Conservation (phyloP, 1,140 invertebrate genomes). For the Aporrectodea caliginosa region DNA sequence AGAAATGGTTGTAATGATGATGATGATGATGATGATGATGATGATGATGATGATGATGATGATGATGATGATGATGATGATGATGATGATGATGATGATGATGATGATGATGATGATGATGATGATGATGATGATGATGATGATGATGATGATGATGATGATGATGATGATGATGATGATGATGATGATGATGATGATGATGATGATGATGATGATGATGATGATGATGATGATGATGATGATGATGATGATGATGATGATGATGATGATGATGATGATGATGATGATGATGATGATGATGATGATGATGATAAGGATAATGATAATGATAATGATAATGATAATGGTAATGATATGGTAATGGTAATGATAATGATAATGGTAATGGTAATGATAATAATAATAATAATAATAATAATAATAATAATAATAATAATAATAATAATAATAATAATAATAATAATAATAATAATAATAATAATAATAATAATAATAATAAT, state of each 20-base stretch:
- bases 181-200: not conserved
- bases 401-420: no score
- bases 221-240: not conserved
- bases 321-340: no score
- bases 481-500: no score
- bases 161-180: not conserved
- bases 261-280: constrained; percentile 7
- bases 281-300: not conserved
- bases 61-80: not conserved
- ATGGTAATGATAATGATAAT: no score
- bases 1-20: not conserved
- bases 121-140: not conserved
- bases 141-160: constrained; percentile 9
- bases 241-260: not conserved
- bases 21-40: not conserved
- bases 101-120: constrained; percentile 4
- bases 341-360: no score
- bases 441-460: no score
- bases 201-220: not conserved
- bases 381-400: no score
- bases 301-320: constrained; percentile 13
- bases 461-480: no score
- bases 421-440: no score
- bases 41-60: constrained; percentile 7
- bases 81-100: constrained; percentile 3